Evolutionary conservation across 2,888 invertebrate species (phyloP), one percentile per base, ranked within the genome.

Genomic region (Hirtodrosophila trivittata): DNA sequence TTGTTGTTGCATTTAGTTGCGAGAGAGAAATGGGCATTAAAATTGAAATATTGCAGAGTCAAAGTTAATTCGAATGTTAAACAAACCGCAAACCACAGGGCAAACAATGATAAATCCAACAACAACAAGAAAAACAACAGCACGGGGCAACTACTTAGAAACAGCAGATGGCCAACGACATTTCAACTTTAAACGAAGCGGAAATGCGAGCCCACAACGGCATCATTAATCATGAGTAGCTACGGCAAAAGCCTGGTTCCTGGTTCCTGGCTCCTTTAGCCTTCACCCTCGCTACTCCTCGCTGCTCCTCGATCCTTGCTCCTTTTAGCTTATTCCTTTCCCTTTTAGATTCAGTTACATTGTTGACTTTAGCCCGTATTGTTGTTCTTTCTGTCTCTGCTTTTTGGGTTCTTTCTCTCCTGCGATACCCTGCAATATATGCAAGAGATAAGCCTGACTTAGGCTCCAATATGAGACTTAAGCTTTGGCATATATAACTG

Each of bases 121-220:
- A 41, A 58, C 21, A 42, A 57, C 25, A 56, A 26, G 26, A 37
- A 32, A 1, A 12, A 41, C 38, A 69, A 41, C 41, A 57, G 58
- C 37, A 28, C 26, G 9, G 16, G 14, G n/a, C n/a, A 56, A 10
- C 21, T 37, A 13, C 38, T 38, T 21, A 38, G 51, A 12, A 58
- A 28, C 43, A 51, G 42, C 68, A 68, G 57, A 41, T 78, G 76
- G 65, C 57, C 78, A 49, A 51, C 67, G 58, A 62, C 75, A 75
- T 85, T 80, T 85, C 66, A 85, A 85, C 75, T 82, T 85, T 85
- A 85, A 80, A 75, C 83, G 83, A 85, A 85, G 57, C 83, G 78
- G 86, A 81, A 81, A 76, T 81, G 65, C 71, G 71, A 58, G 63
- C 32, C 35, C 54, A 50, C 67, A 72, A 68, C 46, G 65, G 57